These are phyloP conservation scores for Turnix velox DNA, from an alignment of 2,113 vertebrate species.

Conservation along the genomic window DNA sequence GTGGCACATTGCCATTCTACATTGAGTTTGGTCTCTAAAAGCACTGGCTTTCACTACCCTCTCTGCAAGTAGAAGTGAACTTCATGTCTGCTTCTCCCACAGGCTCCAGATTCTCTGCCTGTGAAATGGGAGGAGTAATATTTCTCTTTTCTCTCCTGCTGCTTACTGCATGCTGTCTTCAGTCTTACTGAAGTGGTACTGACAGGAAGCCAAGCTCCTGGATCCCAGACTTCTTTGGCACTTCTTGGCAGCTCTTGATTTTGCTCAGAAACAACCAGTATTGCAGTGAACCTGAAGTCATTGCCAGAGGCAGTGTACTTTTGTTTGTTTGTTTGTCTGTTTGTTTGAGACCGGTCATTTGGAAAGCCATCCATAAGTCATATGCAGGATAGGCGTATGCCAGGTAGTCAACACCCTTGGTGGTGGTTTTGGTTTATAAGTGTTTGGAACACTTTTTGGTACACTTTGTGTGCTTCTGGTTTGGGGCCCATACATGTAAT, in stretches of 20 bases:
- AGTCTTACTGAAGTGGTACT: fast-evolving
- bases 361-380: no score
- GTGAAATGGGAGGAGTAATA: not conserved
- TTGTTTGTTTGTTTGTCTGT: no score
- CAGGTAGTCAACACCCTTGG: no score
- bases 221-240: not conserved
- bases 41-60: not conserved
- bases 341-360: no score
- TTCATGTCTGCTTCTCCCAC: not conserved
- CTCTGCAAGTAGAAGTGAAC: not conserved
- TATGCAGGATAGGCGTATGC: no score
- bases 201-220: not conserved
- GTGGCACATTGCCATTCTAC: not conserved
- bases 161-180: not conserved
- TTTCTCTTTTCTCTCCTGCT: not conserved
- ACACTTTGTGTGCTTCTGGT: no score
- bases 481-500: no score
- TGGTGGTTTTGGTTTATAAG: no score
- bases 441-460: no score
- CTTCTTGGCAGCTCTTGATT: not conserved
- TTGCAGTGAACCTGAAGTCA: not conserved
- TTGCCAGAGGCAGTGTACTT: not conserved
- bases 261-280: not conserved
- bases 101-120: not conserved
- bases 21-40: not conserved